Conservation (phyloP, 2,888 invertebrate genomes). For the Lapara coniferarum region DNA sequence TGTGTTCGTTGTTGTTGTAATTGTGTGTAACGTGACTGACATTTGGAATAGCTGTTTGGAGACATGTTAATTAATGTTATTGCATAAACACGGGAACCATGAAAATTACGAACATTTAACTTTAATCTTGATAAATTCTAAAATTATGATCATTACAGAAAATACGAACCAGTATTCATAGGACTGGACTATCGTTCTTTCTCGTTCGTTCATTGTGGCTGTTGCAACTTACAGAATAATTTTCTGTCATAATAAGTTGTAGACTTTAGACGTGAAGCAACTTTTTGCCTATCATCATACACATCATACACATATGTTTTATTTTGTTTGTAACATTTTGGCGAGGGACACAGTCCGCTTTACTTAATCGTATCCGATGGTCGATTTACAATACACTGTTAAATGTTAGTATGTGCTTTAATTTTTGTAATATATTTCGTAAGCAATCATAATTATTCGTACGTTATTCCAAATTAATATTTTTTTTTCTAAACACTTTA, state of each 20-base stretch:
- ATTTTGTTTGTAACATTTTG: not conserved
- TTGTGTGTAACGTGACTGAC: slow-evolving; percentile 29
- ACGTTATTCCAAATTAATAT: too few species aligned
- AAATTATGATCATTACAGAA: not conserved
- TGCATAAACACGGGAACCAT: too few species aligned
- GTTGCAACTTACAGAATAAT: not conserved
- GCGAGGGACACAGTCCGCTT: not conserved
- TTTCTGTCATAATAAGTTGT: not conserved
- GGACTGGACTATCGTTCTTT: not conserved
- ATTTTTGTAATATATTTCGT: too few species aligned
- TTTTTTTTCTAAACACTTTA: too few species aligned
- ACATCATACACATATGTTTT: slow-evolving; percentile 5
- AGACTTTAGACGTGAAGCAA: not conserved
- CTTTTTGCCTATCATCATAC: not conserved
- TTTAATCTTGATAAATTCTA: not conserved
- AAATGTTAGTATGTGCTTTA: too few species aligned
- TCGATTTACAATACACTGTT: slow-evolving; percentile 11
- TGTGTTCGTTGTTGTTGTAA: slow-evolving; percentile 25
- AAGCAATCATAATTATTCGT: too few species aligned
- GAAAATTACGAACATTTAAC: not conserved
- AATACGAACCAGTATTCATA: not conserved
- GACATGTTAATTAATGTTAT: slow-evolving; percentile 11
- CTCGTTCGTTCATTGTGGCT: not conserved
- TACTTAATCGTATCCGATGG: not conserved
- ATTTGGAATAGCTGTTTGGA: slow-evolving; percentile 21